Percentiles rank a stretch among this genome's conserved stretches.
Conservation (phyloP, 1,140 invertebrate genomes). For the Orius insidiosus region DNA sequence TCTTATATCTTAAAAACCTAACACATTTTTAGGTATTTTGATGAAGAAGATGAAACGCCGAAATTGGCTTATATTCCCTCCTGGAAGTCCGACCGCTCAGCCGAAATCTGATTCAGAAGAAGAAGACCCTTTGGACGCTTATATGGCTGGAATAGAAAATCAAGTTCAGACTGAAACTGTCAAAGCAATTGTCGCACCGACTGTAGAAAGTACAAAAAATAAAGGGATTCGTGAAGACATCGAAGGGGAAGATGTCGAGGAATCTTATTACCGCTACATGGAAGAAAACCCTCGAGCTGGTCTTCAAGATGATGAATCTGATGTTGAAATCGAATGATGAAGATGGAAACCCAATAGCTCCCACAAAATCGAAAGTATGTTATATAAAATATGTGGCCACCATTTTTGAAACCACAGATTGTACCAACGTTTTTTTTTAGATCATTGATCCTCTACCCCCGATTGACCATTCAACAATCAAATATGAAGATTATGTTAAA, state of each 20-base stretch:
- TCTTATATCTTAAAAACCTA: no score
- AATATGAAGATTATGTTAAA: slow-evolving; percentile 77
- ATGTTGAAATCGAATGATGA: slow-evolving; percentile 87
- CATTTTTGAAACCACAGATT: background rate
- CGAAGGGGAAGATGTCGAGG: slow-evolving; percentile 89
- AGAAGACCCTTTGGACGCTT: slow-evolving; percentile 93
- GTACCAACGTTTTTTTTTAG: slow-evolving; percentile 21
- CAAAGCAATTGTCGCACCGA: background rate
- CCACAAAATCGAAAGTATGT: slow-evolving; percentile 59
- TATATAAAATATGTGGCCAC: background rate
- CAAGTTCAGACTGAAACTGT: slow-evolving; percentile 33
- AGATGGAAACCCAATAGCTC: slow-evolving; percentile 88
- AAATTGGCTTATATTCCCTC: slow-evolving; percentile 67
- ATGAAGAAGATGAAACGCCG: slow-evolving; percentile 49
- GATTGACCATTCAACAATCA: slow-evolving; percentile 82
- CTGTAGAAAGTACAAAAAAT: slow-evolving; percentile 3
- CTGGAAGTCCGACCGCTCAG: slow-evolving; percentile 56
- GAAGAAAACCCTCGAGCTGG: slow-evolving; percentile 91
- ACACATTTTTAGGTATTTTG: slow-evolving; percentile 52
- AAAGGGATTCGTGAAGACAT: slow-evolving; percentile 84
- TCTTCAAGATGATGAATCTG: slow-evolving; percentile 65
- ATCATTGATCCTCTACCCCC: slow-evolving; percentile 88
- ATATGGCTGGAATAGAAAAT: slow-evolving; percentile 88
- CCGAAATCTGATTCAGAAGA: slow-evolving; percentile 45
- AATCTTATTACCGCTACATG: slow-evolving; percentile 87